Conservation (phyloP, 1,140 invertebrate species). For the Halesus radiatus region DNA sequence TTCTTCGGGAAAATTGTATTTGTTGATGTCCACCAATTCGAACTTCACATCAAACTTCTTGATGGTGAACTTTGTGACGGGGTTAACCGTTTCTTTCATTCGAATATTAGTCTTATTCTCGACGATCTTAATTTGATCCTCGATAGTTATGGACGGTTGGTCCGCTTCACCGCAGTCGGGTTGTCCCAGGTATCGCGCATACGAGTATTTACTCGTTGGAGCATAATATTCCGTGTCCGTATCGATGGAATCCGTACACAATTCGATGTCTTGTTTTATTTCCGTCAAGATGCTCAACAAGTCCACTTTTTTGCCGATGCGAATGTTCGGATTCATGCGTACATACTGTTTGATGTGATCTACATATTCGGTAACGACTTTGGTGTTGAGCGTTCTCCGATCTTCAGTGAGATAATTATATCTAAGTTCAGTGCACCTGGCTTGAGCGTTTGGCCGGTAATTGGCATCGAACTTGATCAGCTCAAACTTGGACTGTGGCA, state of each 20-base stretch:
- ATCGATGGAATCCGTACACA: neutral
- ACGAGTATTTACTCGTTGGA: neutral
- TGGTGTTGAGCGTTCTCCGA: neutral
- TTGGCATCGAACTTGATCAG: neutral
- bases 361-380: neutral
- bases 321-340: neutral
- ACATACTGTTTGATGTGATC: conserved; percentile 3
- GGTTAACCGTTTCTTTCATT: neutral
- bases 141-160: neutral
- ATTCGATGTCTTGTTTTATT: neutral
- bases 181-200: neutral
- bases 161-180: neutral
- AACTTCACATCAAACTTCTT: neutral
- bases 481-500: neutral
- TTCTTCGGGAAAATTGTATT: neutral
- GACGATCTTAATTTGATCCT: neutral
- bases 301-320: conserved; percentile 3
- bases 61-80: neutral
- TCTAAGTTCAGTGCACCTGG: neutral
- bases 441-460: neutral
- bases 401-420: neutral
- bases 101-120: neutral
- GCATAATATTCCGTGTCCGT: conserved; percentile 4
- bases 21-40: neutral
- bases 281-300: conserved; percentile 13